phyloP scores from a whole-genome alignment of 2,888 invertebrate species.

The Ichneumon xanthorius region DNA sequence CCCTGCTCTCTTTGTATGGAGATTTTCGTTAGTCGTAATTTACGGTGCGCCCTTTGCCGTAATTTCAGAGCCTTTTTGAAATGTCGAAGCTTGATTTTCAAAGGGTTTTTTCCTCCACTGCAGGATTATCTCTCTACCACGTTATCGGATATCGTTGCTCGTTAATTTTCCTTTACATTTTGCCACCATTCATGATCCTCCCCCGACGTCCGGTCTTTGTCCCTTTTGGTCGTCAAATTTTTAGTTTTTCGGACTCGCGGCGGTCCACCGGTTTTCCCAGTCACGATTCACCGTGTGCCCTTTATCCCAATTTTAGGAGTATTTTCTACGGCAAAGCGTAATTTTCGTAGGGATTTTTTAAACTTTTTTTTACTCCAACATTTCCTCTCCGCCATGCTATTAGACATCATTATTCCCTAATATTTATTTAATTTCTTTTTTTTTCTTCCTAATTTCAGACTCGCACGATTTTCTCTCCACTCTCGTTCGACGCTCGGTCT shows the following conservation, averaged over 20 bases:
- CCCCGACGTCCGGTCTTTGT: not conserved
- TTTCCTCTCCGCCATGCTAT: not conserved
- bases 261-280: not conserved
- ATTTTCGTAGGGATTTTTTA: not conserved
- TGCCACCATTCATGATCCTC: not conserved
- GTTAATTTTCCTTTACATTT: not conserved
- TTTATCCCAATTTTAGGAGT: not conserved
- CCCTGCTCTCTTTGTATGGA: not conserved
- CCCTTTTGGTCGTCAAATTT: not conserved
- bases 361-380: not conserved
- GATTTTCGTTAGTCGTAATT: not conserved
- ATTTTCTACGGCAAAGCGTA: not conserved
- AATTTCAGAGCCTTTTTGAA: not conserved
- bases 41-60: not conserved
- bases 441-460: not conserved
- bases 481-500: conserved; percentile 21
- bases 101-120: not conserved
- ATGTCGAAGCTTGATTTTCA: not conserved
- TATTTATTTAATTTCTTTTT: not conserved
- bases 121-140: not conserved
- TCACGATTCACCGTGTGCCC: not conserved
- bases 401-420: not conserved
- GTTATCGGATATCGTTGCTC: not conserved
- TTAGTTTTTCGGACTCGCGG: not conserved
- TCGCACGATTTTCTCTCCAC: not conserved